These are phyloP conservation scores for Gymnorhina tibicen DNA, from an alignment of 2,113 vertebrate species.

Conservation along the genomic window DNA sequence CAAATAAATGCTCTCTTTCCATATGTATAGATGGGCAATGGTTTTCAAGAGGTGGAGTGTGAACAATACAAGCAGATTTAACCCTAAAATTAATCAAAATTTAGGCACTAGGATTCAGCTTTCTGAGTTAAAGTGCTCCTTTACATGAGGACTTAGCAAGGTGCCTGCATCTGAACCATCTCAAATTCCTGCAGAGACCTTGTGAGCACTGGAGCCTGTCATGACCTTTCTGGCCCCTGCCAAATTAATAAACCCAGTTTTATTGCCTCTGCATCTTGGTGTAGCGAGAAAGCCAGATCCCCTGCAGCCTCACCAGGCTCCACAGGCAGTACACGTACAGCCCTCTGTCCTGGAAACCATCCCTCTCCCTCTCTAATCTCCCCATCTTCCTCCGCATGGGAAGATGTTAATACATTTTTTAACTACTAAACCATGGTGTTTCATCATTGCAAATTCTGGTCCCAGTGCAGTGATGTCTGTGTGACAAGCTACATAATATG, in stretches of 20 bases:
- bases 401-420: neutral
- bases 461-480: neutral
- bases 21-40: neutral
- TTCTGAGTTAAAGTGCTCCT: neutral
- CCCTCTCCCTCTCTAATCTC: neutral
- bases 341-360: neutral
- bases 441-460: neutral
- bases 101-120: neutral
- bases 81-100: neutral
- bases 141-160: neutral
- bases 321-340: neutral
- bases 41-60: neutral
- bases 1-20: neutral
- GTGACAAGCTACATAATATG: neutral
- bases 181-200: neutral
- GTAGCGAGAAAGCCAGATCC: neutral
- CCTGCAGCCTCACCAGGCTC: neutral
- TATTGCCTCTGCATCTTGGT: neutral
- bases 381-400: neutral
- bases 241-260: neutral
- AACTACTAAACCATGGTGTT: neutral
- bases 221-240: neutral
- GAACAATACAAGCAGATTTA: neutral
- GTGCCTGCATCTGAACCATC: neutral
- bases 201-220: neutral